phyloP scores from a whole-genome alignment of 2,888 invertebrate species.

The Empis livida region DNA sequence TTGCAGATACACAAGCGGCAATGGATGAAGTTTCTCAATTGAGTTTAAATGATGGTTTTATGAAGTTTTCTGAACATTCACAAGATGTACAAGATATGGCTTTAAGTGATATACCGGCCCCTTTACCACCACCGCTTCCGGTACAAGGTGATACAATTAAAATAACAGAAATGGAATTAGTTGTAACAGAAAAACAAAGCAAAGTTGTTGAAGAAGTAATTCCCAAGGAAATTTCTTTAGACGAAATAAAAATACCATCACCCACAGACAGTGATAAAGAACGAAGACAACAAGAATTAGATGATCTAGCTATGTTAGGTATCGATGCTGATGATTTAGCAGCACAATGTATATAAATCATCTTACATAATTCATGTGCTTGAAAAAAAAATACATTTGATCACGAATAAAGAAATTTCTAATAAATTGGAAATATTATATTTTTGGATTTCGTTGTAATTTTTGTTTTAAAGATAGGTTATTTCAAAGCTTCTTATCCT shows the following conservation, averaged over 20 bases:
- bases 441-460: too few relatives aligned
- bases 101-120: slow-evolving; percentile 1
- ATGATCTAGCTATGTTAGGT: slow-evolving; percentile 73
- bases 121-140: slow-evolving; percentile 31
- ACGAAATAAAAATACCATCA: slow-evolving; percentile 24
- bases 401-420: too few relatives aligned
- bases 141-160: slow-evolving; percentile 15
- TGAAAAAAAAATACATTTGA: too few relatives aligned
- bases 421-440: too few relatives aligned
- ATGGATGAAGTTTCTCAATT: slow-evolving; percentile 24
- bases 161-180: slow-evolving; percentile 8
- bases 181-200: slow-evolving; percentile 2
- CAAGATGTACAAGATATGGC: not conserved
- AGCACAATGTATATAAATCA: slow-evolving; percentile 32
- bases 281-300: slow-evolving; percentile 41
- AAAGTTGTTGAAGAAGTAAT: slow-evolving; percentile 20
- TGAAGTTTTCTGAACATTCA: not conserved
- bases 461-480: too few relatives aligned
- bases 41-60: slow-evolving; percentile 16
- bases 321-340: slow-evolving; percentile 65
- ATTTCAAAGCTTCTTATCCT: too few relatives aligned
- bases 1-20: slow-evolving; percentile 15
- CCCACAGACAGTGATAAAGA: slow-evolving; percentile 35
- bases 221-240: slow-evolving; percentile 8
- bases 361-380: too few relatives aligned